These are phyloP conservation scores for Euwallacea similis DNA, from an alignment of 1,140 invertebrate species.

Conservation along the genomic window DNA sequence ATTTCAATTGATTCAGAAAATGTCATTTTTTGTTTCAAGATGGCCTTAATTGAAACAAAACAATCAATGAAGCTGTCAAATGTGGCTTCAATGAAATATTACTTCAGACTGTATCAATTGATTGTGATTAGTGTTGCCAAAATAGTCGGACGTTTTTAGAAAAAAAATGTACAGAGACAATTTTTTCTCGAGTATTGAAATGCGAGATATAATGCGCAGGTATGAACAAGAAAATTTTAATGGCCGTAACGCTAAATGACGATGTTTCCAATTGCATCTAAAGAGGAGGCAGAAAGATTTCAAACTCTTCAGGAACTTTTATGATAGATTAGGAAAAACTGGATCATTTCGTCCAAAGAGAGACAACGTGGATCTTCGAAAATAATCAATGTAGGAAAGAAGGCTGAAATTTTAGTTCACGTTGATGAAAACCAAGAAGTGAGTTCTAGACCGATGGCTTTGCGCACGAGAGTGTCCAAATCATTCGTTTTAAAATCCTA, in stretches of 20 bases:
- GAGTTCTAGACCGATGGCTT: neutral
- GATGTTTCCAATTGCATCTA: neutral
- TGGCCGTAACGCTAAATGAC: neutral
- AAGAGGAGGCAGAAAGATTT: neutral
- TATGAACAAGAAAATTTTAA: neutral
- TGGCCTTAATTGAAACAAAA: constrained; percentile 1
- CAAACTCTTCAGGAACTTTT: neutral
- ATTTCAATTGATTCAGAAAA: neutral
- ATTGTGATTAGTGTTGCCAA: constrained; percentile 1
- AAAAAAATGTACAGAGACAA: neutral
- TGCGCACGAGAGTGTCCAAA: neutral
- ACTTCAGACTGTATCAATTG: neutral
- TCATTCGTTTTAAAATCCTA: neutral
- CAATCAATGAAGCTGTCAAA: neutral
- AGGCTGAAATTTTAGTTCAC: neutral
- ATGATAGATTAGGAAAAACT: neutral
- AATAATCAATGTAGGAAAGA: neutral
- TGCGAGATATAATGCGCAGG: neutral
- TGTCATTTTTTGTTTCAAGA: constrained; percentile 7
- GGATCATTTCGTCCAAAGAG: neutral
- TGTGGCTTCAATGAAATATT: neutral
- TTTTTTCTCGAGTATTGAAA: neutral
- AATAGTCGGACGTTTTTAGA: neutral
- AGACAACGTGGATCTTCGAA: neutral
- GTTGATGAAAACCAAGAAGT: neutral